A percentile compares a stretch with the other conserved stretches of the same genome.
These are phyloP conservation scores for Brachionus rubens DNA, from an alignment of 1,140 invertebrate species.

Conservation along the genomic window DNA sequence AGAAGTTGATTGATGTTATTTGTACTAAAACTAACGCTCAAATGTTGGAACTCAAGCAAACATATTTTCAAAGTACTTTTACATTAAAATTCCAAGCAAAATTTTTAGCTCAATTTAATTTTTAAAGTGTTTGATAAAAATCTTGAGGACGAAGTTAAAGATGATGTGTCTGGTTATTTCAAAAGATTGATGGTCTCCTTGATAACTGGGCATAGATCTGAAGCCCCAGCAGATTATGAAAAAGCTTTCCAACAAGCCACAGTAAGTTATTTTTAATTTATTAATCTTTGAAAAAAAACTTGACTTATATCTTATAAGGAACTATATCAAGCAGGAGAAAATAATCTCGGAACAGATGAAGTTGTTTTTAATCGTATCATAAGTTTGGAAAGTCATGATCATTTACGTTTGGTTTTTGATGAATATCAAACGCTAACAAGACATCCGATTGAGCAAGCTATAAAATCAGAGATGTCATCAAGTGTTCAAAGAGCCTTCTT, in stretches of 20 bases:
- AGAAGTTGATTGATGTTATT: slow-evolving; percentile 63
- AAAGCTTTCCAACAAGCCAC: slow-evolving; percentile 30
- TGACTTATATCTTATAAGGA: no score
- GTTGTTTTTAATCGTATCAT: slow-evolving; percentile 33
- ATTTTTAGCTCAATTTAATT: slow-evolving; percentile 48
- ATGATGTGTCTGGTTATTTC: slow-evolving; percentile 61
- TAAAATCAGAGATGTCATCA: slow-evolving; percentile 26
- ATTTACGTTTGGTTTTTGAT: slow-evolving; percentile 32
- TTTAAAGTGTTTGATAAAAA: slow-evolving; percentile 56
- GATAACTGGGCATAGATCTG: slow-evolving; percentile 47
- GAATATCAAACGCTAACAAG: slow-evolving; percentile 47
- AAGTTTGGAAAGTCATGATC: not conserved
- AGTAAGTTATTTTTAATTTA: not conserved
- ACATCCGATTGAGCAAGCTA: slow-evolving; percentile 23
- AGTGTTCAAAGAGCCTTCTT: slow-evolving; percentile 25
- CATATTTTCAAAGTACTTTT: slow-evolving; percentile 89
- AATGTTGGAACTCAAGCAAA: slow-evolving; percentile 62
- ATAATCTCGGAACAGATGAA: slow-evolving; percentile 42
- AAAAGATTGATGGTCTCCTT: slow-evolving; percentile 56
- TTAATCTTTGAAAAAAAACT: not conserved
- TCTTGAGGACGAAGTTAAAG: slow-evolving; percentile 58
- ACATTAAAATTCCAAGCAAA: no score
- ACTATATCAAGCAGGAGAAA: slow-evolving; percentile 39
- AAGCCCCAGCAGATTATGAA: slow-evolving; percentile 36
- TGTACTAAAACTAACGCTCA: slow-evolving; percentile 66